Evolutionary conservation across 2,797 vertebrate genomes (phyloP).

Genomic region (Catostomus latipinnis): DNA sequence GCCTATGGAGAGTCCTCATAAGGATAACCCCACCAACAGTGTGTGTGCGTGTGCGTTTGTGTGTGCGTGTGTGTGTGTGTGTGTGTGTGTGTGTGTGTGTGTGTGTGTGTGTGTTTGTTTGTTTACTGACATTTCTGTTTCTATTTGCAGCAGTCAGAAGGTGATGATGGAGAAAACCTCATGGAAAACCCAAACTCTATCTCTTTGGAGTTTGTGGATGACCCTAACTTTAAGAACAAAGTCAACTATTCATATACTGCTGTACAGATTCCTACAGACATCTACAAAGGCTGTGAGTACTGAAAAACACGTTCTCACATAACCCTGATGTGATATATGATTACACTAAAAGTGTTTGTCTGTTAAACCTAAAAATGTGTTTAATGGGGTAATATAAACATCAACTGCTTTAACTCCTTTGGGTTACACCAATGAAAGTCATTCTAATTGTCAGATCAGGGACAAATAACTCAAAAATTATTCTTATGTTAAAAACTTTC

Average conservation of each 20-base stretch:
- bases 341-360: background rate
- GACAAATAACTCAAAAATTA: no score
- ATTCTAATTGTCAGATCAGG: no score
- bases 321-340: background rate
- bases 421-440: no score
- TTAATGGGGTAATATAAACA: no score
- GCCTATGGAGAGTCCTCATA: no score
- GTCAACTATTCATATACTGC: slow-evolving; percentile 98
- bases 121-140: slow-evolving; percentile 1
- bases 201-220: slow-evolving; percentile 92
- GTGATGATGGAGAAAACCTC: slow-evolving; percentile 87
- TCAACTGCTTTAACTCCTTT: no score
- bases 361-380: background rate
- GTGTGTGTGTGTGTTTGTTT: no score
- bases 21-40: background rate
- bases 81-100: no score
- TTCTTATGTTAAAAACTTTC: no score
- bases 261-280: slow-evolving; percentile 98
- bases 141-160: slow-evolving; percentile 78
- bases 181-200: slow-evolving; percentile 83
- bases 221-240: slow-evolving; percentile 95
- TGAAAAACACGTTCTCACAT: slow-evolving; percentile 21
- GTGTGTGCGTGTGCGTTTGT: background rate
- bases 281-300: slow-evolving; percentile 99
- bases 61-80: no score